These are phyloP conservation scores for Cydia fagiglandana DNA, from an alignment of 1,140 invertebrate genomes.

Conservation along the genomic window DNA sequence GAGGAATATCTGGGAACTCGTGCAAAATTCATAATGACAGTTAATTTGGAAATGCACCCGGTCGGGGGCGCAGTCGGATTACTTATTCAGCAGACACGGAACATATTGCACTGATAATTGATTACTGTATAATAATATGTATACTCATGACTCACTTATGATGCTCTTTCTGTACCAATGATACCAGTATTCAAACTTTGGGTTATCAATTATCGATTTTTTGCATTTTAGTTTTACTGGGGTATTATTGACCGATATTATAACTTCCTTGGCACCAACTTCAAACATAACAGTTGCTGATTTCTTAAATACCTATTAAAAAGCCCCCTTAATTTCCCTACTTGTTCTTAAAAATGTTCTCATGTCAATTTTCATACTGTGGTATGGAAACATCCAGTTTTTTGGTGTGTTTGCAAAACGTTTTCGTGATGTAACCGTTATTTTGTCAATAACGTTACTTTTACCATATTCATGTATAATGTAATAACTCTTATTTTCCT, in stretches of 20 bases:
- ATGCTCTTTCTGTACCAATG: background rate
- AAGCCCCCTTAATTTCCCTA: too few species aligned
- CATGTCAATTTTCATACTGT: too few species aligned
- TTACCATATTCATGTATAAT: background rate
- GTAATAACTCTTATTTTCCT: slow-evolving; percentile 35
- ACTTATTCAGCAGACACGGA: slow-evolving; percentile 56
- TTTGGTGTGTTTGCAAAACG: background rate
- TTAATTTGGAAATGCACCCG: slow-evolving; percentile 64
- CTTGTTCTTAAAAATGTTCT: too few species aligned
- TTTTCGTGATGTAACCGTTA: background rate
- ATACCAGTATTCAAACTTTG: background rate
- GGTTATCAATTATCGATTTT: background rate
- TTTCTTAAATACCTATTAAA: too few species aligned
- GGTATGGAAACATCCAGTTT: too few species aligned
- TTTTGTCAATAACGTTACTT: background rate
- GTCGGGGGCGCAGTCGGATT: slow-evolving; percentile 39
- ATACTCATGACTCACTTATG: slow-evolving; percentile 6
- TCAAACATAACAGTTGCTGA: too few species aligned
- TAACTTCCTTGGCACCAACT: too few species aligned
- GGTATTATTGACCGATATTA: background rate
- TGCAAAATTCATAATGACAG: slow-evolving; percentile 60
- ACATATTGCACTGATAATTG: slow-evolving; percentile 56
- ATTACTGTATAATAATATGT: slow-evolving; percentile 48
- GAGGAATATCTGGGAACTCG: slow-evolving; percentile 43
- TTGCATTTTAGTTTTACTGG: background rate